Percentiles rank a stretch among this genome's conserved stretches.
These are phyloP conservation scores for Myiagra hebetior DNA, from an alignment of 2,113 vertebrate genomes.

Conservation along the genomic window DNA sequence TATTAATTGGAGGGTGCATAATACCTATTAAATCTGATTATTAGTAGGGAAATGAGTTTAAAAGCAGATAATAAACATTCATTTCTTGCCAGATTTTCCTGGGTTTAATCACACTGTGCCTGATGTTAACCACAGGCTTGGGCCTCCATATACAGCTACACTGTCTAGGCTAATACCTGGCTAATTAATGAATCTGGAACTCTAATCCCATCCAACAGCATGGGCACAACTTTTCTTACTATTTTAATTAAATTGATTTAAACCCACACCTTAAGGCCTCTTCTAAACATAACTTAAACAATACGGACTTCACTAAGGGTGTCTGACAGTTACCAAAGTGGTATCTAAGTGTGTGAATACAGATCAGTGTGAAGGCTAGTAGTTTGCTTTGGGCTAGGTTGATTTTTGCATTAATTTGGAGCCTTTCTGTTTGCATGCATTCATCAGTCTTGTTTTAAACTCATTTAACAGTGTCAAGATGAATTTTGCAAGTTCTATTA, in stretches of 20 bases:
- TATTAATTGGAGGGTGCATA: background rate
- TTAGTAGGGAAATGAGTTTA: background rate
- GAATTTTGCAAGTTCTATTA: background rate
- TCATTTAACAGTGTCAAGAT: background rate
- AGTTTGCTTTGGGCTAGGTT: background rate
- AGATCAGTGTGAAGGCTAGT: background rate
- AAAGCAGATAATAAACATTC: background rate
- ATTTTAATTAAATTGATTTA: background rate
- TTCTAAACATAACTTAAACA: background rate
- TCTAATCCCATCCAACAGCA: background rate
- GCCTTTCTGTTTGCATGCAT: background rate
- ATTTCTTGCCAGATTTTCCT: background rate
- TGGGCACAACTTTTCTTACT: background rate
- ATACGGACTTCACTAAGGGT: background rate
- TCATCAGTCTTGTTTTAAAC: background rate
- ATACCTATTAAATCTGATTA: background rate
- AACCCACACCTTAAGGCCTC: background rate
- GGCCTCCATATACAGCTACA: background rate
- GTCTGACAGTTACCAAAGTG: background rate
- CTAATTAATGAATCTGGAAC: background rate
- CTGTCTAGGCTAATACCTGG: background rate
- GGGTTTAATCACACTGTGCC: background rate
- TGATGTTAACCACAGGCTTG: background rate
- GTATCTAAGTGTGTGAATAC: background rate
- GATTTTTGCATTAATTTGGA: background rate